Evolutionary conservation across 2,113 vertebrate genomes (phyloP).

Genomic region (rat (Rattus norvegicus)): GRCr8 NC_086020.1:194651001-194651500

Average conservation of each 20-base stretch:
- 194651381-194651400: not conserved
- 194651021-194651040: not conserved
- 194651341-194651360: not conserved
- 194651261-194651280: constrained; percentile 1
- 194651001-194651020: not conserved
- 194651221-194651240: constrained; percentile 20
- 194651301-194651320: not conserved
- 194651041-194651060: constrained; percentile 24
- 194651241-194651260: not conserved
- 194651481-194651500: not conserved
- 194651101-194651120: constrained; percentile 1
- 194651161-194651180: constrained; percentile 12
- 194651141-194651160: constrained; percentile 24
- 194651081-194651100: not conserved
- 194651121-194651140: constrained; percentile 27
- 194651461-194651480: not conserved
- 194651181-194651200: not conserved
- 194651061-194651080: not conserved
- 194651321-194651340: not conserved
- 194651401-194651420: not conserved
- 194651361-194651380: not conserved
- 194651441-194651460: not conserved
- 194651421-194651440: not conserved
- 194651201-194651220: constrained; percentile 9
- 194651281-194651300: not conserved